Base-by-base conservation (phyloP, 2,888 invertebrate species). In the Strigamia crassipes region DNA sequence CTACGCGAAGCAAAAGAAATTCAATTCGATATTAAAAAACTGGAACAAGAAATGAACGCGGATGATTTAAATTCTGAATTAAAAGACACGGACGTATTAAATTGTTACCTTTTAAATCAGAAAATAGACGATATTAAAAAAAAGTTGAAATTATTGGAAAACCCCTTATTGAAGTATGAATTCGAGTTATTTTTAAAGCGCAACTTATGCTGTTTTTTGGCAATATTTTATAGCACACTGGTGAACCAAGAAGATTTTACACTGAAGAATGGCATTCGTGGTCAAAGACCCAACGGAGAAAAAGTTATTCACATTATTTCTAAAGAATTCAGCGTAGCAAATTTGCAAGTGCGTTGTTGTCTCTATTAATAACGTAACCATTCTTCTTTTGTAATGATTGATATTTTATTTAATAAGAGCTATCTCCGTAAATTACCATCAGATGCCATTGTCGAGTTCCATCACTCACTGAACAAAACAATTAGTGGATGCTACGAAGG, bases 101-200 rank as follows among this genome's bases (percentile, higher is more conserved):
- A 84, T 73, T 83, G 83, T 27, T 81, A 85, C 77, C 38, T 83
- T 41, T 82, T 85, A 13, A 83, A 83, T 82, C 82, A 82, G 41
- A 84, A 83, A 83, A 77, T 85, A 23, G 83, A 83, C 78, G 84
- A 85, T 51, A 73, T 85, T 8, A 84, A 84, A 82, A 81, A 82
- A 12, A 84, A 85, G 73, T 83, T 85, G 82, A 83, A 84, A 82
- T 78, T 84, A 61, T 81, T 85, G 18, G 85, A 85, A 84, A 84
- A 85, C 82, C 85, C 84, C 15, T 78, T 84, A 15, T 81, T 85
- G 61, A 82, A 84, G 84, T 84, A 82, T 12, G 21, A 42, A 51
- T 42, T 41, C 21, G 46, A 21, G 18, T 4, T 10, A 51, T 12
- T 15, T 79, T 79, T 42, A 23, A 80, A 23, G 15, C 51, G 6